Percentiles rank a stretch among this genome's conserved stretches.
These are phyloP conservation scores for Diceros bicornis DNA, from an alignment of 2,797 vertebrate genomes.

Conservation along the genomic window DNA sequence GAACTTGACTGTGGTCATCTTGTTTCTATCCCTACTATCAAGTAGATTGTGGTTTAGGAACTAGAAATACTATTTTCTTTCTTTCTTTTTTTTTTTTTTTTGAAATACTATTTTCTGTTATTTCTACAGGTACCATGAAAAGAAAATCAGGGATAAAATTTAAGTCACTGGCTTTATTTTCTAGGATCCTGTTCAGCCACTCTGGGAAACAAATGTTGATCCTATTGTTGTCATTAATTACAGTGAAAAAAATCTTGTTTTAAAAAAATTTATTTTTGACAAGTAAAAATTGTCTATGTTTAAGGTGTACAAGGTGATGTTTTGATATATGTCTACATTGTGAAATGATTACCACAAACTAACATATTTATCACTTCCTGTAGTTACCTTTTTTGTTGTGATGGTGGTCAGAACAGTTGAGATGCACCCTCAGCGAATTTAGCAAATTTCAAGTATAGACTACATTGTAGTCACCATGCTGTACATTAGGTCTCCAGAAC, in stretches of 20 bases:
- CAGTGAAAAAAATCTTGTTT: background rate
- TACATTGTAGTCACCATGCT: background rate
- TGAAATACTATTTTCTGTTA: background rate
- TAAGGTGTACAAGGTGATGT: background rate
- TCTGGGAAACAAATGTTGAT: conserved; percentile 14
- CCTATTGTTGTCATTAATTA: background rate
- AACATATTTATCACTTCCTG: background rate
- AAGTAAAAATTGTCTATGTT: background rate
- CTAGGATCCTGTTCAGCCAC: background rate
- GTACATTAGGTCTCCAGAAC: background rate
- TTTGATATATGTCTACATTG: background rate
- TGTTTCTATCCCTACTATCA: background rate
- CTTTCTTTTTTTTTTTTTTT: too few species aligned
- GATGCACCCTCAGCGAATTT: background rate
- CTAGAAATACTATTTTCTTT: background rate
- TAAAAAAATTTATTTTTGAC: background rate
- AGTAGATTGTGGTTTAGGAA: background rate
- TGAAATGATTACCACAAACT: background rate
- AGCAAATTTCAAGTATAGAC: background rate
- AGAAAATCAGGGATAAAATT: conserved; percentile 29
- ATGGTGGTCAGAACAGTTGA: background rate
- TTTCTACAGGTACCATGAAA: background rate
- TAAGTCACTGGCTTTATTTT: conserved; percentile 26
- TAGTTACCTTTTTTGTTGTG: background rate
- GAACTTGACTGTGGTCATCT: background rate